Conservation (phyloP, 2,888 invertebrate species). For the Cistogaster globosa region DNA sequence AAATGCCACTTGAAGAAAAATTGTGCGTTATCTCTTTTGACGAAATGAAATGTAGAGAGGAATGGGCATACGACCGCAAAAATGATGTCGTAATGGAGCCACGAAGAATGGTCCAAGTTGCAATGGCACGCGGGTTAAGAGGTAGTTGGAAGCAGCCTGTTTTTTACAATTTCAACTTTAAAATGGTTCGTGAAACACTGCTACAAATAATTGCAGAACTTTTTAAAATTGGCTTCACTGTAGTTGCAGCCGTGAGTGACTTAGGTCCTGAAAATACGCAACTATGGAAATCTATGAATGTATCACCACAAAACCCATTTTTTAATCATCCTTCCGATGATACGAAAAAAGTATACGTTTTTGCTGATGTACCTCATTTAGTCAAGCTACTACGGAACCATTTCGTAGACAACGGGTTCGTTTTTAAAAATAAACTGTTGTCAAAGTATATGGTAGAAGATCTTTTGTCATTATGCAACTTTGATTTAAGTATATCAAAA, state of each 20-base stretch:
- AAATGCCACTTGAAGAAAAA: slow-evolving; percentile 37
- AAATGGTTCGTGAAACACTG: slow-evolving; percentile 33
- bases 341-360: slow-evolving; percentile 6
- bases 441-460: too few relatives aligned
- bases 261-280: slow-evolving; percentile 35
- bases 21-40: slow-evolving; percentile 54
- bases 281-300: background rate
- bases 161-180: slow-evolving; percentile 51
- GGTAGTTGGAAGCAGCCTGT: slow-evolving; percentile 60
- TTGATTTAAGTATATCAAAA: too few relatives aligned
- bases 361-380: slow-evolving; percentile 19
- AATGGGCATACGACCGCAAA: slow-evolving; percentile 48
- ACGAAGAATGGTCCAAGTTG: slow-evolving; percentile 53
- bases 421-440: background rate
- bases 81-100: slow-evolving; percentile 54
- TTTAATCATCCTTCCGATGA: slow-evolving; percentile 7
- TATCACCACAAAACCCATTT: background rate
- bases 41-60: slow-evolving; percentile 65
- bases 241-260: slow-evolving; percentile 56
- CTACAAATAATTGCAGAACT: slow-evolving; percentile 55
- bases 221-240: slow-evolving; percentile 15
- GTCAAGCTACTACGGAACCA: slow-evolving; percentile 12
- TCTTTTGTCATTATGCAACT: too few relatives aligned
- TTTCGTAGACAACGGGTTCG: background rate
- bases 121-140: slow-evolving; percentile 52